phyloP scores from a whole-genome alignment of 1,140 invertebrate genomes.

The Brachionus sp. region DNA sequence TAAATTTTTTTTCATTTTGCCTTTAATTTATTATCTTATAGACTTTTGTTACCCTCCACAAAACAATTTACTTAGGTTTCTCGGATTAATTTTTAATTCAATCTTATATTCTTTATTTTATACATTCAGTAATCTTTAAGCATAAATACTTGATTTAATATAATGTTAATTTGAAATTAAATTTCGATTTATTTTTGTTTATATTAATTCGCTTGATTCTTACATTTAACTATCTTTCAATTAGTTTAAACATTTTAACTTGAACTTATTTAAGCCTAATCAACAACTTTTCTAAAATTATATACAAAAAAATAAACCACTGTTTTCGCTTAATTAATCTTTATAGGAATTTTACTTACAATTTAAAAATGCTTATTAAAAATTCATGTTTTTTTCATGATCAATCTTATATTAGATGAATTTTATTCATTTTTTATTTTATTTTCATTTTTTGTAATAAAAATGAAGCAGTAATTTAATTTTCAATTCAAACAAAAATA shows the following conservation, averaged over 20 bases:
- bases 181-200: not conserved
- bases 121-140: not conserved
- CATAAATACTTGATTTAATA: not conserved
- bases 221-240: not conserved
- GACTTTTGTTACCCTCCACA: too few species aligned
- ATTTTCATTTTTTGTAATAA: not conserved
- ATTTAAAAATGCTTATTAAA: not conserved
- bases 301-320: not conserved
- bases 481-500: not conserved
- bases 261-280: not conserved
- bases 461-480: not conserved
- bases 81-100: too few species aligned
- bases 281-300: not conserved
- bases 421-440: not conserved
- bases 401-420: not conserved
- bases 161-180: not conserved
- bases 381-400: not conserved
- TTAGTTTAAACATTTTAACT: not conserved
- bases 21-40: too few species aligned
- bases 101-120: too few species aligned
- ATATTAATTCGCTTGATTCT: not conserved
- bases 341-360: not conserved
- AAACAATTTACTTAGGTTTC: too few species aligned
- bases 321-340: not conserved
- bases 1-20: too few species aligned